These are phyloP conservation scores for Telmatochromis sp. DNA, from an alignment of 2,113 vertebrate genomes.

Conservation along the genomic window DNA sequence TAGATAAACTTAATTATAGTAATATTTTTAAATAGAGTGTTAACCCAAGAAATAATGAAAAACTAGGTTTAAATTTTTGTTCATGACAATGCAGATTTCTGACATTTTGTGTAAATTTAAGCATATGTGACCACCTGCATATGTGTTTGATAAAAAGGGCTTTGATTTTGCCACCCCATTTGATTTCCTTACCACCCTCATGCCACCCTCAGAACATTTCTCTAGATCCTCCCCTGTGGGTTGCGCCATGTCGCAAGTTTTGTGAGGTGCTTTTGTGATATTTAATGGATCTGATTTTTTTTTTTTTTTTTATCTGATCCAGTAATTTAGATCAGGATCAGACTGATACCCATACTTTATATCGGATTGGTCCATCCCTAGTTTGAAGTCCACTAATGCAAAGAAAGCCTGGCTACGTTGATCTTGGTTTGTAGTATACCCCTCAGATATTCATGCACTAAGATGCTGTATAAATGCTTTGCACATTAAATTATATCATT, in stretches of 20 bases:
- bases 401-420: neutral
- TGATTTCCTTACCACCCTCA: too few species aligned
- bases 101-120: too few species aligned
- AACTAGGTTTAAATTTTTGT: too few species aligned
- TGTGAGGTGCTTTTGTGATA: too few species aligned
- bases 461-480: neutral
- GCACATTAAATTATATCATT: neutral
- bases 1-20: too few species aligned
- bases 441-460: neutral
- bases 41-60: too few species aligned
- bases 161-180: too few species aligned
- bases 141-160: too few species aligned
- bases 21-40: too few species aligned
- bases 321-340: neutral
- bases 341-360: neutral
- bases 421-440: neutral
- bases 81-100: too few species aligned
- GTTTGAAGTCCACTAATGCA: neutral
- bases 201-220: neutral
- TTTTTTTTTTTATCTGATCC: neutral
- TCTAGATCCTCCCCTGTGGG: fast-evolving
- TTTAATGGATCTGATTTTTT: fast-evolving
- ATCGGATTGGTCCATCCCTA: neutral
- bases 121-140: neutral
- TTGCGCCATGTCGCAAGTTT: fast-evolving